Evolutionary conservation across 92 coral and sea anemone species (phyloP).

Genomic region (Actinernus sp.): DNA sequence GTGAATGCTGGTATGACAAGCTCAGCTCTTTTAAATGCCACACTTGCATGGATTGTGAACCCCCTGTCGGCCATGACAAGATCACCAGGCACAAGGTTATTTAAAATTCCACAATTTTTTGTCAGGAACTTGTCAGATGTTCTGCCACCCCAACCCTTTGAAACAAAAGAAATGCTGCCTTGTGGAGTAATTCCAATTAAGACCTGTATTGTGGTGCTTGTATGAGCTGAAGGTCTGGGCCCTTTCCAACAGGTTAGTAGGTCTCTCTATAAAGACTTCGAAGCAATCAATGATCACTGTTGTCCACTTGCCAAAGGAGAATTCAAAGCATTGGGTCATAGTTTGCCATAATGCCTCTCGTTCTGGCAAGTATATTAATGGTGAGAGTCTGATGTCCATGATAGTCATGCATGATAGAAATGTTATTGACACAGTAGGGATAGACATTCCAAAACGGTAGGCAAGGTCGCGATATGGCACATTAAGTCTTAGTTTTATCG

Average conservation of each 20-base stretch:
- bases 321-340: conserved; percentile 56
- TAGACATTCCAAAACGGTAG: conserved; percentile 57
- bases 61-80: no score
- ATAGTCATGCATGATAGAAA: conserved; percentile 35
- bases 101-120: conserved; percentile 34
- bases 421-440: conserved; percentile 47
- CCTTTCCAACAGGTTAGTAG: conserved; percentile 48
- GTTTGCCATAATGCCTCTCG: conserved; percentile 50
- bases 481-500: conserved; percentile 56
- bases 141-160: conserved; percentile 28
- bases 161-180: conserved; percentile 21
- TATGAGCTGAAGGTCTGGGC: no score
- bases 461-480: conserved; percentile 33
- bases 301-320: conserved; percentile 47
- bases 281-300: no score
- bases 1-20: conserved; percentile 40
- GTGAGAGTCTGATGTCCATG: conserved; percentile 47
- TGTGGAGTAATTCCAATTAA: conserved; percentile 29
- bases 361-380: conserved; percentile 46
- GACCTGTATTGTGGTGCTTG: conserved; percentile 48
- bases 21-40: no score
- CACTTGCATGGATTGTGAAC: no score
- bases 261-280: conserved; percentile 33
- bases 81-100: conserved; percentile 25
- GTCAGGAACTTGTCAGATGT: conserved; percentile 34